Conservation (phyloP, 2,888 invertebrate genomes). For the Gortyna flavago region DNA sequence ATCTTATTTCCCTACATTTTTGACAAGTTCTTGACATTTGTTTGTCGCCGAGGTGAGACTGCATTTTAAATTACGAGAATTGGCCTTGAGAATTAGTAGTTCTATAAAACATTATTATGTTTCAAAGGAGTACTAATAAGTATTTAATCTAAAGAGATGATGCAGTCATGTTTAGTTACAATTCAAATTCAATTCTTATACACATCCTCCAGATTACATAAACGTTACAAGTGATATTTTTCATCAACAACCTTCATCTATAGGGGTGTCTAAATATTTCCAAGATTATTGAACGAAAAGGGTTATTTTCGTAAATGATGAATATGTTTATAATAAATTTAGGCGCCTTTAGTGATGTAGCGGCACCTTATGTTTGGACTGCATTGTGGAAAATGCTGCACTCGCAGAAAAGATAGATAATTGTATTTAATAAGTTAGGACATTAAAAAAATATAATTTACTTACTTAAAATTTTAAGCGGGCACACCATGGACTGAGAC, state of each 20-base stretch:
- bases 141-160: conserved; percentile 46
- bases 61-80: neutral
- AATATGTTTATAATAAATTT: no score
- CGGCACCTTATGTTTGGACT: conserved; percentile 20
- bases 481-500: neutral
- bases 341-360: neutral
- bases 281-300: neutral
- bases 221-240: conserved; percentile 9
- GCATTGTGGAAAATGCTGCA: conserved; percentile 20
- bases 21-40: neutral
- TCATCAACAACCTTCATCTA: conserved; percentile 5
- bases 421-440: neutral
- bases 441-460: no score
- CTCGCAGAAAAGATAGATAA: conserved; percentile 41
- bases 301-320: neutral
- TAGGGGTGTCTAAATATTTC: neutral
- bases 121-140: conserved; percentile 47
- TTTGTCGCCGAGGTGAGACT: neutral
- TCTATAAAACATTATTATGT: conserved; percentile 40
- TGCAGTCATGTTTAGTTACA: conserved; percentile 54
- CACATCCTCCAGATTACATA: conserved; percentile 1
- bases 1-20: neutral
- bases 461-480: neutral
- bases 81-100: conserved; percentile 41
- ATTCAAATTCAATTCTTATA: conserved; percentile 25